phyloP scores from a whole-genome alignment of 2,113 vertebrate species.

The Pipra filicauda region DNA sequence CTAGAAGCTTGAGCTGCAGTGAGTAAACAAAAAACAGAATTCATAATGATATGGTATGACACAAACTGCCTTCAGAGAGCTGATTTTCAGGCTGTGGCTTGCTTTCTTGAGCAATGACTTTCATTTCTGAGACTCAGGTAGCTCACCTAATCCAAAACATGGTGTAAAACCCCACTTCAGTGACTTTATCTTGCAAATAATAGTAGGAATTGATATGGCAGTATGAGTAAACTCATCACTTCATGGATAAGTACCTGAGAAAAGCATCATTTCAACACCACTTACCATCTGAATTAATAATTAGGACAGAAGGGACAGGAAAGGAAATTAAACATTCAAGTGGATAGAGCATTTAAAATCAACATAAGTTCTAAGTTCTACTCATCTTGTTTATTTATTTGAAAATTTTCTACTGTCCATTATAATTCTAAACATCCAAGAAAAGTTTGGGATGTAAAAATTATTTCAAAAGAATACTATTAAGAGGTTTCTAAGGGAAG shows the following conservation, averaged over 20 bases:
- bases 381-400: neutral
- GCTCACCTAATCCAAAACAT: neutral
- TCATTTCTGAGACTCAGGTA: neutral
- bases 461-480: neutral
- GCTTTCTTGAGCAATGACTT: neutral
- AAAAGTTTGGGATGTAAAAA: neutral
- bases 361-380: neutral
- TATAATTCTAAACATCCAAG: neutral
- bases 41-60: neutral
- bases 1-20: neutral
- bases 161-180: neutral
- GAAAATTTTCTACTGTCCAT: neutral
- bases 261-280: neutral
- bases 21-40: neutral
- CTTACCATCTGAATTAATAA: neutral
- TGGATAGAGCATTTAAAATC: neutral
- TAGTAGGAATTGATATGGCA: neutral
- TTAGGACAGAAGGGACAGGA: neutral
- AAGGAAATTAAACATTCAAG: neutral
- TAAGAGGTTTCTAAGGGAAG: neutral
- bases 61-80: neutral
- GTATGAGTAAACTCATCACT: neutral
- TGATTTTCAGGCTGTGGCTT: neutral
- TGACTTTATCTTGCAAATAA: neutral
- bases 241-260: neutral